phyloP scores from a whole-genome alignment of 2,888 invertebrate species.

The Himalopsyche tibetana region DNA sequence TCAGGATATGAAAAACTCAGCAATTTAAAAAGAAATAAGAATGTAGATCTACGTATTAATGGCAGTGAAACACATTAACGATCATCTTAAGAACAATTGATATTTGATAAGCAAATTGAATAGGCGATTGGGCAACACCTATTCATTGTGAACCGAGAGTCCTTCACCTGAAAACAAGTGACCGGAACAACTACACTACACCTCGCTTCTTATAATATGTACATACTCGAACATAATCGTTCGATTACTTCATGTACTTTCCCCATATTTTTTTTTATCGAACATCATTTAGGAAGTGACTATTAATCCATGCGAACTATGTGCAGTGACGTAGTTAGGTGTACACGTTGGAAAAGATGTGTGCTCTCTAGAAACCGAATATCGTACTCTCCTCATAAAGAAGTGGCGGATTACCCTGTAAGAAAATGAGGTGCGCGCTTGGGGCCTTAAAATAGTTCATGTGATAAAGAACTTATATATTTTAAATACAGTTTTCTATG shows the following conservation, averaged over 20 bases:
- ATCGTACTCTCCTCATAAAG: too few species aligned
- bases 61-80: slow-evolving; percentile 44
- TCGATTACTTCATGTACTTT: slow-evolving; percentile 30
- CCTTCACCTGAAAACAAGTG: slow-evolving; percentile 63
- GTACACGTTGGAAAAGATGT: too few species aligned
- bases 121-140: slow-evolving; percentile 58
- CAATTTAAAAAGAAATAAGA: slow-evolving; percentile 19
- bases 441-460: too few species aligned
- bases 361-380: too few species aligned
- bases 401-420: too few species aligned
- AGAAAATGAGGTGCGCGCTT: too few species aligned
- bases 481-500: too few species aligned
- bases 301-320: not conserved
- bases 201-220: not conserved
- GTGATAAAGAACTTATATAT: too few species aligned
- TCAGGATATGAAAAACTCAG: slow-evolving; percentile 34
- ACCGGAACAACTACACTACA: slow-evolving; percentile 58
- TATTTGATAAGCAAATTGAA: slow-evolving; percentile 32
- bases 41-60: slow-evolving; percentile 45
- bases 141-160: slow-evolving; percentile 56
- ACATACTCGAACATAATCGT: slow-evolving; percentile 29
- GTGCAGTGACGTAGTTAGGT: too few species aligned
- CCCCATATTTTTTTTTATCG: slow-evolving; percentile 17
- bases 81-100: slow-evolving; percentile 45
- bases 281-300: slow-evolving; percentile 11